A percentile compares a stretch with the other conserved stretches of the same genome.
Conservation (phyloP, 2,888 invertebrate species). For the Acleris laterana region DNA sequence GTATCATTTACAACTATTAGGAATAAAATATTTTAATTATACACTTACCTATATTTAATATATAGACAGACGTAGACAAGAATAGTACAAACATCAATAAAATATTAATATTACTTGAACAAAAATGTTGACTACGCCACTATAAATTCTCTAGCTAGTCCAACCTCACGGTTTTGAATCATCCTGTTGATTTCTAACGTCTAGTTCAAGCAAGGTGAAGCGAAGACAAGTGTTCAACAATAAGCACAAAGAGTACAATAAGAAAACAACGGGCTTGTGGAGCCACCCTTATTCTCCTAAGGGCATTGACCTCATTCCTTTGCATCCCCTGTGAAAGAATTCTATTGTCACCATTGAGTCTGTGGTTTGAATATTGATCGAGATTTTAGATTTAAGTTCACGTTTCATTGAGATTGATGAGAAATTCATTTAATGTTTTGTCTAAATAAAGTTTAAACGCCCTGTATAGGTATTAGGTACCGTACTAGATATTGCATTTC, state of each 20-base stretch:
- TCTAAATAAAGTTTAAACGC: too few relatives aligned
- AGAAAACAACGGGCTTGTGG: conserved; percentile 58
- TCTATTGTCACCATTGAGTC: conserved; percentile 42
- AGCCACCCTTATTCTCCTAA: conserved; percentile 57
- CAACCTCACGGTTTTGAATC: conserved; percentile 34
- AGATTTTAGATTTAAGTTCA: conserved; percentile 38
- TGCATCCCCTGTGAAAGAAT: conserved; percentile 44
- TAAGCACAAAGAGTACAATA: conserved; percentile 63
- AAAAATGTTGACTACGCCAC: too few relatives aligned
- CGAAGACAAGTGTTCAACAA: conserved; percentile 73
- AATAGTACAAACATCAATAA: too few relatives aligned
- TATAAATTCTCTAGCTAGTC: background rate
- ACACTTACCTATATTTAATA: too few relatives aligned
- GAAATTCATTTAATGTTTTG: background rate
- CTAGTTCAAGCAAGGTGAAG: conserved; percentile 63
- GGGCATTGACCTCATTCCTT: conserved; percentile 62
- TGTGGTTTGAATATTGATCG: conserved; percentile 56
- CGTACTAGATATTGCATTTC: too few relatives aligned
- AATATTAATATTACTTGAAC: too few relatives aligned
- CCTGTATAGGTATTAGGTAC: too few relatives aligned
- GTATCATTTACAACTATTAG: too few relatives aligned
- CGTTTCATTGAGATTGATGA: conserved; percentile 25
- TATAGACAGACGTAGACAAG: too few relatives aligned
- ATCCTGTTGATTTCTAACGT: conserved; percentile 55
- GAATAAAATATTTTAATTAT: too few relatives aligned